Percentiles rank a stretch among this genome's conserved stretches.
phyloP scores from a whole-genome alignment of 2,888 invertebrate species.

The Aphidius colemani region DNA sequence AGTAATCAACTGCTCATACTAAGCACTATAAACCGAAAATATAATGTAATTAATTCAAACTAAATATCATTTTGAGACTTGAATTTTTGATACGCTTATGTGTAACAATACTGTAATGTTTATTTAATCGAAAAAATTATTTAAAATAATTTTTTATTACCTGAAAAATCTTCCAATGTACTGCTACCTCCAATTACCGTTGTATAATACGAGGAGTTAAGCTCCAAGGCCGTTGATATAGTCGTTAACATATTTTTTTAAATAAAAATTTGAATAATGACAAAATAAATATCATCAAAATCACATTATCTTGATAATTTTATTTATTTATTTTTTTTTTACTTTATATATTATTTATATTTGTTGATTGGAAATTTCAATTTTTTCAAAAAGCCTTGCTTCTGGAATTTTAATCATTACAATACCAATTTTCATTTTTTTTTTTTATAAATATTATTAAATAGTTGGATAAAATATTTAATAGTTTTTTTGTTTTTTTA shows the following conservation, averaged over 20 bases:
- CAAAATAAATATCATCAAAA: background rate
- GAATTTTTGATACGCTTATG: background rate
- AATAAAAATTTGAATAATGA: background rate
- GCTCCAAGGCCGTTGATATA: conserved; percentile 47
- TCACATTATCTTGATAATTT: background rate
- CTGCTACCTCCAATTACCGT: conserved; percentile 47
- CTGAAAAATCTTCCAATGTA: conserved; percentile 47
- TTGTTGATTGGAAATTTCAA: background rate
- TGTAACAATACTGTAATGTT: conserved; percentile 7
- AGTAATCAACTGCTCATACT: too few relatives aligned
- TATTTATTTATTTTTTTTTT: background rate
- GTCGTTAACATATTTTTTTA: conserved; percentile 46
- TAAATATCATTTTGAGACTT: background rate
- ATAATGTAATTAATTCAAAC: too few relatives aligned
- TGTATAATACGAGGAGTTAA: conserved; percentile 51
- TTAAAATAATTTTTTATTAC: conserved; percentile 36
- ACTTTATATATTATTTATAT: conserved; percentile 3
- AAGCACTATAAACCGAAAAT: too few relatives aligned
- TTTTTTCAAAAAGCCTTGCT: background rate
- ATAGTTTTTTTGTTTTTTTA: too few relatives aligned
- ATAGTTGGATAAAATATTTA: too few relatives aligned
- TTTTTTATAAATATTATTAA: too few relatives aligned
- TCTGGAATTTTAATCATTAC: conserved; percentile 13
- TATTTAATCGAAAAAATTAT: conserved; percentile 9
- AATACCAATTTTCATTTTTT: conserved; percentile 7